A percentile compares a stretch with the other conserved stretches of the same genome.
phyloP scores from a whole-genome alignment of 30 jellyfish, hydroid and myxozoan genomes.

The Hydra vulgaris region DNA sequence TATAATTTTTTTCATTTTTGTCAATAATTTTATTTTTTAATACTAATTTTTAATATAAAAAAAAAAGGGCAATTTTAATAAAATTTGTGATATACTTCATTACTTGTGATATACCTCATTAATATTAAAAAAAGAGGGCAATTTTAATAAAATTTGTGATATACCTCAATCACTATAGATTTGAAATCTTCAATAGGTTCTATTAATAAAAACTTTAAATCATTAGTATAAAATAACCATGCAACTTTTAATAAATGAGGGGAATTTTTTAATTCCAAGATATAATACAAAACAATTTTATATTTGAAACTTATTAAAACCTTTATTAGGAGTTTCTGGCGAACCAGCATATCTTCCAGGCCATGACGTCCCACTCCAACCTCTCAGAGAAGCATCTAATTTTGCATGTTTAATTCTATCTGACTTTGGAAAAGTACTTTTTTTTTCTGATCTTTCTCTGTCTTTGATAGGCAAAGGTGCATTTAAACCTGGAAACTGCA shows the following conservation, averaged over 20 bases:
- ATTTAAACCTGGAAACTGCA: slow-evolving; percentile 84
- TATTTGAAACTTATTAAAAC: no score
- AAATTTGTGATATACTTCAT: no score
- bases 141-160: no score
- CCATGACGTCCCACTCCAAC: slow-evolving; percentile 88
- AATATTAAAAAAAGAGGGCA: no score
- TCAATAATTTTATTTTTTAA: no score
- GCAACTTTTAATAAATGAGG: no score
- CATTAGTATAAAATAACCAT: neutral
- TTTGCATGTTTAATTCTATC: neutral
- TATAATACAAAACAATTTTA: no score
- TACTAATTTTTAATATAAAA: no score
- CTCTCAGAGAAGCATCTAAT: slow-evolving; percentile 32
- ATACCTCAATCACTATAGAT: slow-evolving; percentile 84
- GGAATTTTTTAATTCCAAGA: no score
- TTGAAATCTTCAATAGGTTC: slow-evolving; percentile 58
- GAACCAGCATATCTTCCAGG: slow-evolving; percentile 92
- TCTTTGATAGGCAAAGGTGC: slow-evolving; percentile 33
- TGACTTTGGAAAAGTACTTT: neutral
- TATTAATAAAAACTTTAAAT: slow-evolving; percentile 1
- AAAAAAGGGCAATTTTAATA: no score
- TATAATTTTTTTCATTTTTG: no score
- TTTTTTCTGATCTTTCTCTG: neutral
- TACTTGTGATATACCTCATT: no score
- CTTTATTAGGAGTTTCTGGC: slow-evolving; percentile 67